Conservation (phyloP, 92 coral and sea anemone genomes). For the Pocillopora grandis region DNA sequence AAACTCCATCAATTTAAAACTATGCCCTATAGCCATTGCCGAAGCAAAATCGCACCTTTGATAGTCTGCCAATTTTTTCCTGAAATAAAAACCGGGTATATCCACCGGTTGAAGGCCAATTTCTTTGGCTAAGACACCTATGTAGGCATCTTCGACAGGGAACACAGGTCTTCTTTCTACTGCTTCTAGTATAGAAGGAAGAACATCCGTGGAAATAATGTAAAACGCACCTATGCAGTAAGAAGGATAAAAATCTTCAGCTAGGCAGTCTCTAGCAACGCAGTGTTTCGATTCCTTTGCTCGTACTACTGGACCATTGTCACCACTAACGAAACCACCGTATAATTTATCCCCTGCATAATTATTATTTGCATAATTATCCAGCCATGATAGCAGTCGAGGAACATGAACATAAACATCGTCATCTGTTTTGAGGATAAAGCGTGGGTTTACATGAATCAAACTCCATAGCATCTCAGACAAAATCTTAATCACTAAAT, state of each 20-base stretch:
- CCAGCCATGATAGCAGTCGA: conserved; percentile 16
- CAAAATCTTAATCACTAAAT: conserved; percentile 11
- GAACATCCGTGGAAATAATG: not conserved
- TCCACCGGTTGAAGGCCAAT: conserved; percentile 7
- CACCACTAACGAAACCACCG: conserved; percentile 4
- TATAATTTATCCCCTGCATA: conserved; percentile 16
- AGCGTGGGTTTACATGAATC: conserved; percentile 3
- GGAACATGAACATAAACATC: conserved; percentile 32
- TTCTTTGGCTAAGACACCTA: conserved; percentile 9
- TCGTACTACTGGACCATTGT: not conserved
- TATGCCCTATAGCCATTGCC: conserved; percentile 27
- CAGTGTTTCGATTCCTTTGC: not conserved
- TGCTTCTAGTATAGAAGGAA: not conserved
- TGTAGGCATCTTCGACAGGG: conserved; percentile 17
- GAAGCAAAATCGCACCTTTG: conserved; percentile 13
- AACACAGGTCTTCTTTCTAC: not conserved
- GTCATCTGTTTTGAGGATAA: conserved; percentile 24
- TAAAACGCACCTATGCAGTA: conserved; percentile 23
- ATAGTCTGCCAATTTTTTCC: not conserved
- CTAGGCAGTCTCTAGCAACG: conserved; percentile 8
- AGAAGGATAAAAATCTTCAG: not conserved
- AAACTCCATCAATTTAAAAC: not conserved
- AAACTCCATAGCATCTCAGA: conserved; percentile 22
- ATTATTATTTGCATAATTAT: not conserved
- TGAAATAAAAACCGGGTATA: conserved; percentile 14